Evolutionary conservation across 2,797 vertebrate species (phyloP).

Genomic region (Parauchenoglanis ngamensis): DNA sequence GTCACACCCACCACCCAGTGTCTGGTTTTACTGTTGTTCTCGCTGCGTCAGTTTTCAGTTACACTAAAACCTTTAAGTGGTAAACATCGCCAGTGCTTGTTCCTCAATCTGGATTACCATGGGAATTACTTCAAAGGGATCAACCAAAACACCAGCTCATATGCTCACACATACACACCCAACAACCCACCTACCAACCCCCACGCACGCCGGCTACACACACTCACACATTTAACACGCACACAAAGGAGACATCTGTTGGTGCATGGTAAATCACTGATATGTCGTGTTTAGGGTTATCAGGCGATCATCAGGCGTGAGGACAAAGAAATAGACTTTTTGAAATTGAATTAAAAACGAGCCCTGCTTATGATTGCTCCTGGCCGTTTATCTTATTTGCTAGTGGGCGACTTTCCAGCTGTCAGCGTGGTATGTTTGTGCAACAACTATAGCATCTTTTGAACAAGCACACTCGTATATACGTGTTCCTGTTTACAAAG

Average conservation of each 20-base stretch:
- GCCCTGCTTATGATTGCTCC: conserved; percentile 18
- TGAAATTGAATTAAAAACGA: conserved; percentile 55
- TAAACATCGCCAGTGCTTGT: conserved; percentile 45
- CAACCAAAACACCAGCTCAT: conserved; percentile 36
- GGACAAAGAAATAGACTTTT: conserved; percentile 27
- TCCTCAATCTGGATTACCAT: conserved; percentile 55
- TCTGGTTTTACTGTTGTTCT: background rate
- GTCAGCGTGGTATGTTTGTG: conserved; percentile 17
- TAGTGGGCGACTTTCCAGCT: background rate
- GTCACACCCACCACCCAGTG: background rate
- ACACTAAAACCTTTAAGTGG: conserved; percentile 11
- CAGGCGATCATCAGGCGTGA: conserved; percentile 34
- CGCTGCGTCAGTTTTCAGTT: background rate
- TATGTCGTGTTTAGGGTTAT: conserved; percentile 45
- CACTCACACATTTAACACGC: conserved; percentile 33
- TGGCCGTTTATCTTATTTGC: conserved; percentile 16
- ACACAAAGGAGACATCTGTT: conserved; percentile 56
- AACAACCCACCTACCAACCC: conserved; percentile 42
- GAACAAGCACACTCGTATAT: background rate
- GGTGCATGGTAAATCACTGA: conserved; percentile 51
- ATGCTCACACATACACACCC: conserved; percentile 28
- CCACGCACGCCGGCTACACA: conserved; percentile 28
- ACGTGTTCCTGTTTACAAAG: conserved; percentile 32
- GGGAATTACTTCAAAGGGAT: conserved; percentile 55
- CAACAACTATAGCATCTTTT: conserved; percentile 6